phyloP scores from a whole-genome alignment of 2,888 invertebrate species.

The Chaetoderma sp. region DNA sequence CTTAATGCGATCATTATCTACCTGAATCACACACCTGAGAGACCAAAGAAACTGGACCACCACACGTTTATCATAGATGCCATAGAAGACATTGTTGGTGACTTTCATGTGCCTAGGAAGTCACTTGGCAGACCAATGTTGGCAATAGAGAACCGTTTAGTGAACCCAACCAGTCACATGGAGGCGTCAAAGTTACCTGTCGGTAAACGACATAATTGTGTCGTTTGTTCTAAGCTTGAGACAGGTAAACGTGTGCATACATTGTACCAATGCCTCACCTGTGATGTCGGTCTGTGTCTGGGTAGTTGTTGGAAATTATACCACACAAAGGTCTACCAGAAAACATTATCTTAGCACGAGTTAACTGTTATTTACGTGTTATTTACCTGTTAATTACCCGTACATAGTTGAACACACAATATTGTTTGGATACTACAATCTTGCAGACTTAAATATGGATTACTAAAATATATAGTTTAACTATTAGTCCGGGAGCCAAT shows the following conservation, averaged over 20 bases:
- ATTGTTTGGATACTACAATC: too few relatives aligned
- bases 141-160: background rate
- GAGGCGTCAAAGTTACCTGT: too few relatives aligned
- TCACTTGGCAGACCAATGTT: background rate
- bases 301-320: background rate
- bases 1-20: background rate
- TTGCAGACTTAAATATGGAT: too few relatives aligned
- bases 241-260: background rate
- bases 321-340: background rate
- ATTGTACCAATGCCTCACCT: background rate
- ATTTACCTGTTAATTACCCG: too few relatives aligned
- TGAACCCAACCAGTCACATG: too few relatives aligned
- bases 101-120: background rate
- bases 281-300: background rate
- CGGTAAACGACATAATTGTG: too few relatives aligned
- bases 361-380: too few relatives aligned
- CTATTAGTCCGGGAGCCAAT: too few relatives aligned
- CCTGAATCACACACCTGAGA: background rate
- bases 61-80: background rate
- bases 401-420: too few relatives aligned
- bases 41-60: background rate
- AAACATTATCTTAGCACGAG: too few relatives aligned
- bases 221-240: too few relatives aligned
- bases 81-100: background rate
- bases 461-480: too few relatives aligned